Percentiles rank a stretch among this genome's conserved stretches.
Evolutionary conservation across 2,113 vertebrate genomes (phyloP).

Genomic region (Panurus biarmicus): DNA sequence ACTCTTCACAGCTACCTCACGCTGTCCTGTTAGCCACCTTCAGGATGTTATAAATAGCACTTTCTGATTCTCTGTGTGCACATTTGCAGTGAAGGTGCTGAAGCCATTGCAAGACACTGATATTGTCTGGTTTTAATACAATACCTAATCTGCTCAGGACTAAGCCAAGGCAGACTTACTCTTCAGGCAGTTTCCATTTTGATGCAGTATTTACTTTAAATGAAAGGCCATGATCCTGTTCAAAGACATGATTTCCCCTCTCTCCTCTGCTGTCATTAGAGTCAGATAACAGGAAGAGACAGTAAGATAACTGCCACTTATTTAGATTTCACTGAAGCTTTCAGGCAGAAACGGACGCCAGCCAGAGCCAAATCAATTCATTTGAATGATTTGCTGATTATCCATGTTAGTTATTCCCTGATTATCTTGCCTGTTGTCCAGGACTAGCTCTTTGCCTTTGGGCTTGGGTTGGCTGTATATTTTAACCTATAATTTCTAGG

Average conservation of each 20-base stretch:
- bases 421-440: constrained; percentile 49
- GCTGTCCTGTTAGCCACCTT: neutral
- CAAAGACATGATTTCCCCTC: constrained; percentile 37
- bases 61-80: neutral
- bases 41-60: neutral
- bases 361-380: constrained; percentile 72
- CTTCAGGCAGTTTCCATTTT: constrained; percentile 18
- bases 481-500: neutral
- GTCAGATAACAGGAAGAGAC: constrained; percentile 60
- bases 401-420: constrained; percentile 69
- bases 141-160: constrained; percentile 1
- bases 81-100: neutral
- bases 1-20: neutral
- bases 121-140: constrained; percentile 2
- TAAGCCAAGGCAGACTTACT: neutral
- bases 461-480: neutral
- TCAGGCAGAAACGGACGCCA: constrained; percentile 68
- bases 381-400: constrained; percentile 75
- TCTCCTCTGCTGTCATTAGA: constrained; percentile 35
- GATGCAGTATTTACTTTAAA: constrained; percentile 37
- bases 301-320: constrained; percentile 57
- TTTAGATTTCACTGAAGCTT: constrained; percentile 48
- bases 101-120: neutral
- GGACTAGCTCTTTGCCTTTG: neutral
- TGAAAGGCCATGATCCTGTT: constrained; percentile 26